Percentiles rank a stretch among this genome's conserved stretches.
These are phyloP conservation scores for Ennomos quercinarius DNA, from an alignment of 2,888 invertebrate species.

Conservation along the genomic window DNA sequence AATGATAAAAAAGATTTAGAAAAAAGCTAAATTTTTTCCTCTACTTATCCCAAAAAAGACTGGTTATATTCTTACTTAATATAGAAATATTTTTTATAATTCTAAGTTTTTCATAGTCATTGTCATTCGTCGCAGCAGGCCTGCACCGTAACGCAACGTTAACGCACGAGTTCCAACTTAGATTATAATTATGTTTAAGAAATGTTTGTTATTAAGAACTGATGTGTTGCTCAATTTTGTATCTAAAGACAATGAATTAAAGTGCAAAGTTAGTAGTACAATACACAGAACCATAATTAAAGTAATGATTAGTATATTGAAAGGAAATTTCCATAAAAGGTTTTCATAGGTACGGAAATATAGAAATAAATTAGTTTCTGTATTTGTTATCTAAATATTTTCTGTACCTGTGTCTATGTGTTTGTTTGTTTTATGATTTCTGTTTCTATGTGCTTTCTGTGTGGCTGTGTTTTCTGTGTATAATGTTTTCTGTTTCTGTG, in stretches of 20 bases:
- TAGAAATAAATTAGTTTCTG: not conserved
- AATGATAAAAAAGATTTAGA: no score
- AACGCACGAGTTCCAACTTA: slow-evolving; percentile 27
- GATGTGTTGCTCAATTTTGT: slow-evolving; percentile 17
- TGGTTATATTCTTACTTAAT: no score
- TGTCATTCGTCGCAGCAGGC: slow-evolving; percentile 89
- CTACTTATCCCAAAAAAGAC: no score
- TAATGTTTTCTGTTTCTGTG: no score
- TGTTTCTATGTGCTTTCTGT: no score
- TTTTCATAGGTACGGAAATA: slow-evolving; percentile 1
- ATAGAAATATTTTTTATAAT: no score
- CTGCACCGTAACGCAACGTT: slow-evolving; percentile 30
- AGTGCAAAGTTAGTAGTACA: slow-evolving; percentile 9
- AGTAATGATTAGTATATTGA: slow-evolving; percentile 13
- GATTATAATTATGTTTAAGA: slow-evolving; percentile 34
- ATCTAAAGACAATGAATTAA: slow-evolving; percentile 19
- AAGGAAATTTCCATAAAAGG: slow-evolving; percentile 19
- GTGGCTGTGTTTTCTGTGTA: no score
- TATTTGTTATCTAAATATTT: not conserved
- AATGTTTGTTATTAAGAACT: slow-evolving; percentile 16
- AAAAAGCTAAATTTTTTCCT: no score
- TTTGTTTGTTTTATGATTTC: no score
- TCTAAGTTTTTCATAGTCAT: slow-evolving; percentile 86
- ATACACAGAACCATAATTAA: slow-evolving; percentile 35
- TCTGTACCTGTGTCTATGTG: not conserved